Conservation (phyloP, 2,113 vertebrate genomes). For the Macrotus californicus region DNA sequence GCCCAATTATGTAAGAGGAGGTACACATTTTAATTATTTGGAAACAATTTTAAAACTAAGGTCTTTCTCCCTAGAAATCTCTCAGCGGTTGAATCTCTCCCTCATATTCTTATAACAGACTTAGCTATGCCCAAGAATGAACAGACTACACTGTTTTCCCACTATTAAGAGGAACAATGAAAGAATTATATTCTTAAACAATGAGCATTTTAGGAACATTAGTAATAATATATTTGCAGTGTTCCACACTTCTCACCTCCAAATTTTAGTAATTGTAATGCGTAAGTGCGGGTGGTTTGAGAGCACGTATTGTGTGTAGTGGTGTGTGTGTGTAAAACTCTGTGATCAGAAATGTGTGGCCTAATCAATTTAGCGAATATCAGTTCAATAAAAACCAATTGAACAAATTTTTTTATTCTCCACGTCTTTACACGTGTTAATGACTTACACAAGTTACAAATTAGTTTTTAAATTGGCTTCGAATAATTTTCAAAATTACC, state of each 20-base stretch:
- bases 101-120: neutral
- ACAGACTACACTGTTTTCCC: neutral
- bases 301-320: no score
- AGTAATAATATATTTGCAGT: neutral
- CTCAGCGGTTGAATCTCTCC: neutral
- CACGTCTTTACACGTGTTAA: neutral
- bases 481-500: neutral
- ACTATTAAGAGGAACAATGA: neutral
- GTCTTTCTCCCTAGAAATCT: neutral
- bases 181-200: neutral
- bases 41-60: neutral
- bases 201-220: neutral
- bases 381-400: neutral
- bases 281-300: neutral
- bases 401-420: neutral
- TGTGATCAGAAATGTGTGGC: no score
- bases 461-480: neutral
- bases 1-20: accelerated
- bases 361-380: neutral
- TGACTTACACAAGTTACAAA: neutral
- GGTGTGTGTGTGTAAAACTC: neutral
- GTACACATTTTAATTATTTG: neutral
- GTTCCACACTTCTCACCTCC: neutral
- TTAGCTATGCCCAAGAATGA: neutral
- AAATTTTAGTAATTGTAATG: neutral